Conservation (phyloP, 2,888 invertebrate species). For the Dorcus parallelipipedus region DNA sequence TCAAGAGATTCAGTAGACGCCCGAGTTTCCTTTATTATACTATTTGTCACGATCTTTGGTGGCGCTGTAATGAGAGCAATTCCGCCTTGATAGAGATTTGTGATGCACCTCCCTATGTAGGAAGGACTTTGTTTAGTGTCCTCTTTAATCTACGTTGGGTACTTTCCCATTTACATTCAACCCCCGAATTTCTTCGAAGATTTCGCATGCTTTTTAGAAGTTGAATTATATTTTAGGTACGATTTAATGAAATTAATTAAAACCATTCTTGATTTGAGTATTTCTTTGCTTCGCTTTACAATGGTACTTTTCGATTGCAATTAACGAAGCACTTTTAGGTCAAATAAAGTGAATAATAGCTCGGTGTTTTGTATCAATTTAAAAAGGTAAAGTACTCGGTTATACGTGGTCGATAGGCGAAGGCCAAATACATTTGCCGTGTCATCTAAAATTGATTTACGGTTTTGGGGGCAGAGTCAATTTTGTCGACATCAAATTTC, state of each 20-base stretch:
- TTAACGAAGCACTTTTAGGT: too few species aligned
- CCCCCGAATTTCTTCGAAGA: neutral
- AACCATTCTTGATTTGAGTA: too few species aligned
- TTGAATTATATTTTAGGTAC: too few species aligned
- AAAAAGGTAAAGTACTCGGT: neutral
- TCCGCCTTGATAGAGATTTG: constrained; percentile 30
- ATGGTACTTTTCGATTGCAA: too few species aligned
- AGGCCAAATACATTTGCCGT: constrained; percentile 9
- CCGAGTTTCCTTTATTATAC: constrained; percentile 28
- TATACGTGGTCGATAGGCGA: neutral
- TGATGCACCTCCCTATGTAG: constrained; percentile 10
- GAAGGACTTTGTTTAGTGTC: neutral
- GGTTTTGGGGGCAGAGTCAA: constrained; percentile 8
- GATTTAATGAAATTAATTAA: too few species aligned
- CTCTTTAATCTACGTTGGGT: too few species aligned
- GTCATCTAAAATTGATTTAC: constrained; percentile 11
- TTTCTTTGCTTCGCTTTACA: too few species aligned
- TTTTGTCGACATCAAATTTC: constrained; percentile 14
- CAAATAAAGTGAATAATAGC: too few species aligned
- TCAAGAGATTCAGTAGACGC: constrained; percentile 19
- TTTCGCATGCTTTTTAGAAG: too few species aligned
- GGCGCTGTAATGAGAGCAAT: constrained; percentile 27
- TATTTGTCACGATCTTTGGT: constrained; percentile 28
- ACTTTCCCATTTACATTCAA: too few species aligned
- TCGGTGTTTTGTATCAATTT: too few species aligned